Evolutionary conservation across 2,113 vertebrate genomes (phyloP).

Genomic region (Leuciscus idus): DNA sequence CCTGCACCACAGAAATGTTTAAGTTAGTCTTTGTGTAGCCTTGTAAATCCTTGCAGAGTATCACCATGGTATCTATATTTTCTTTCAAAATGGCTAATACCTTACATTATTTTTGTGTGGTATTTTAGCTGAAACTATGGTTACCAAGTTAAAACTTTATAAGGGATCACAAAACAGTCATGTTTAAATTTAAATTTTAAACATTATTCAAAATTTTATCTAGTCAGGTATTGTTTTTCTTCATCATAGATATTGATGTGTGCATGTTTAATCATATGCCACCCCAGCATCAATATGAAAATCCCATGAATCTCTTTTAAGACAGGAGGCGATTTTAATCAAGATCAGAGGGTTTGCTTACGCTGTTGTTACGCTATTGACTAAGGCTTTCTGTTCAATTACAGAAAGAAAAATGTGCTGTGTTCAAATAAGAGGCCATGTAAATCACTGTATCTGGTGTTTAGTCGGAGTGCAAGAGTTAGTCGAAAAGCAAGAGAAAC

Average conservation of each 20-base stretch:
- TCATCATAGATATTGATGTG: background rate
- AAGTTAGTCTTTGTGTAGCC: constrained; percentile 6
- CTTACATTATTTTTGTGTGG: background rate
- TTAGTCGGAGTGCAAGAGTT: background rate
- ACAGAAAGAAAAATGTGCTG: constrained; percentile 25
- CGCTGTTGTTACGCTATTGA: background rate
- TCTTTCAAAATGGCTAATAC: background rate
- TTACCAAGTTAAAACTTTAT: background rate
- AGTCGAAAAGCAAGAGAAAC: background rate
- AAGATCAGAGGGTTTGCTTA: constrained; percentile 2
- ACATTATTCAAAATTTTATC: background rate
- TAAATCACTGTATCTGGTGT: background rate
- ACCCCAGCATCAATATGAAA: background rate
- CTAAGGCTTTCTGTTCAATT: constrained; percentile 45
- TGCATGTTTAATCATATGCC: constrained; percentile 7
- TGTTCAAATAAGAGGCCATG: background rate
- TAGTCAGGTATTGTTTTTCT: background rate
- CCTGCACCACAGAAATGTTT: background rate
- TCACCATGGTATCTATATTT: background rate
- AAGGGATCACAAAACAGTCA: background rate
- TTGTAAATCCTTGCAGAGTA: background rate
- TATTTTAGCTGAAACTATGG: background rate
- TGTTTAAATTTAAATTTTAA: background rate
- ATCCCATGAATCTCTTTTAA: background rate
- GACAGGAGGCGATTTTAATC: constrained; percentile 33